phyloP scores from a whole-genome alignment of 2,888 invertebrate species.

The Lepidochitona cinerea region DNA sequence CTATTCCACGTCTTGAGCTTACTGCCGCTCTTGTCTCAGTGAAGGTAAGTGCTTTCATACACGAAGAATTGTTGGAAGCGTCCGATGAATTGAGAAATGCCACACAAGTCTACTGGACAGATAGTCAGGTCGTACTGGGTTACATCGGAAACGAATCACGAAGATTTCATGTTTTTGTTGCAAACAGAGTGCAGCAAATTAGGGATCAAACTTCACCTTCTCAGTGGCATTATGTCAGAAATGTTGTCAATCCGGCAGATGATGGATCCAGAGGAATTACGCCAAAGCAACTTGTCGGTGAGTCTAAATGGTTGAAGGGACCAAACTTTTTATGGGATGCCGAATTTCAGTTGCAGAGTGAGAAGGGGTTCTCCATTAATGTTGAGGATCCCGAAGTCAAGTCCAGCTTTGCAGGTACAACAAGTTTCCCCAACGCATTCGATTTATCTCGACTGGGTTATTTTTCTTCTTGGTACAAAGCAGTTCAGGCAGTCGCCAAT shows the following conservation, averaged over 20 bases:
- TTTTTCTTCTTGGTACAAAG: no score
- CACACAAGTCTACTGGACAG: constrained; percentile 26
- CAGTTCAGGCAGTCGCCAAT: no score
- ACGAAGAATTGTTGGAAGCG: constrained; percentile 15
- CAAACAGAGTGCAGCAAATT: constrained; percentile 28
- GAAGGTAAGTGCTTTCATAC: constrained; percentile 15
- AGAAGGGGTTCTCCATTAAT: neutral
- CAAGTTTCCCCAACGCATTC: no score
- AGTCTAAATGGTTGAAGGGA: constrained; percentile 19
- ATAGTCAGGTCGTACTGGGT: constrained; percentile 25
- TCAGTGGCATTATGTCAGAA: constrained; percentile 31
- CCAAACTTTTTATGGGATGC: constrained; percentile 22
- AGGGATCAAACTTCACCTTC: constrained; percentile 9
- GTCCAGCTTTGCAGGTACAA: neutral
- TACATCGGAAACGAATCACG: constrained; percentile 26
- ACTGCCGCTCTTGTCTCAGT: constrained; percentile 24
- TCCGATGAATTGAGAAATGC: constrained; percentile 4
- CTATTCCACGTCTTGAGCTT: constrained; percentile 23
- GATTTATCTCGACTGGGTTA: no score
- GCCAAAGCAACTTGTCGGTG: constrained; percentile 3
- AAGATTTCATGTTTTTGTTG: constrained; percentile 27
- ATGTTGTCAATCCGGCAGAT: constrained; percentile 27
- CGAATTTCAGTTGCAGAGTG: neutral
- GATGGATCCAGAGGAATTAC: constrained; percentile 23
- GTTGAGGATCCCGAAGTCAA: constrained; percentile 25